These are phyloP conservation scores for Meloe dianella DNA, from an alignment of 2,888 invertebrate species.

Conservation along the genomic window DNA sequence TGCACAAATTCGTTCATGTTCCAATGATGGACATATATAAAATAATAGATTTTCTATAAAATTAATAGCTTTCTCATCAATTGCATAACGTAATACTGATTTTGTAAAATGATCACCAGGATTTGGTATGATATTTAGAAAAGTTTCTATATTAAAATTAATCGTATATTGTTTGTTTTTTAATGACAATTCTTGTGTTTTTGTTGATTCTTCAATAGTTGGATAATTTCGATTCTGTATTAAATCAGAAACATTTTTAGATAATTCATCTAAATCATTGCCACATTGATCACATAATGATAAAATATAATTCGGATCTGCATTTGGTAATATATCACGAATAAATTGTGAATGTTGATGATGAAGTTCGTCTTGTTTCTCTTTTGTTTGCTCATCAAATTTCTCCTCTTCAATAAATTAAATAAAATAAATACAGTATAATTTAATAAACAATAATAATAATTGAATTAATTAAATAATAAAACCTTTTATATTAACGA, in stretches of 20 bases:
- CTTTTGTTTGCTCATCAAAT: background rate
- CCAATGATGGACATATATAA: conserved; percentile 39
- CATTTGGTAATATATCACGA: conserved; percentile 47
- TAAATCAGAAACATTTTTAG: conserved; percentile 40
- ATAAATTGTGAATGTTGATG: conserved; percentile 45
- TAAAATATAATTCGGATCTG: conserved; percentile 48
- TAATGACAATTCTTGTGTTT: conserved; percentile 48
- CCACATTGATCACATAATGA: conserved; percentile 38
- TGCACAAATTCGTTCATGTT: conserved; percentile 23
- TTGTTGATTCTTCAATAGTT: conserved; percentile 44
- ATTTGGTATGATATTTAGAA: conserved; percentile 59
- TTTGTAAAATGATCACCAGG: conserved; percentile 50
- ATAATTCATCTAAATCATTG: conserved; percentile 38
- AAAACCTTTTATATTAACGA: no score
- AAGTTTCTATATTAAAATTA: conserved; percentile 58
- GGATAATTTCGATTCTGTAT: conserved; percentile 47
- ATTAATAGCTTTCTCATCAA: conserved; percentile 15
- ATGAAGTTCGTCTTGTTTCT: background rate
- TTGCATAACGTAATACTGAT: background rate
- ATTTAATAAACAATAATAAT: no score
- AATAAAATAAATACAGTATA: no score
- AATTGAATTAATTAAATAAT: no score
- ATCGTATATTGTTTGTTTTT: conserved; percentile 58
- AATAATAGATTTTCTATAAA: conserved; percentile 32
- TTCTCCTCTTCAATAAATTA: no score